Evolutionary conservation across 1,140 invertebrate genomes (phyloP), one percentile per base, ranked within the genome.

Genomic region (Callitettix versicolor): DNA sequence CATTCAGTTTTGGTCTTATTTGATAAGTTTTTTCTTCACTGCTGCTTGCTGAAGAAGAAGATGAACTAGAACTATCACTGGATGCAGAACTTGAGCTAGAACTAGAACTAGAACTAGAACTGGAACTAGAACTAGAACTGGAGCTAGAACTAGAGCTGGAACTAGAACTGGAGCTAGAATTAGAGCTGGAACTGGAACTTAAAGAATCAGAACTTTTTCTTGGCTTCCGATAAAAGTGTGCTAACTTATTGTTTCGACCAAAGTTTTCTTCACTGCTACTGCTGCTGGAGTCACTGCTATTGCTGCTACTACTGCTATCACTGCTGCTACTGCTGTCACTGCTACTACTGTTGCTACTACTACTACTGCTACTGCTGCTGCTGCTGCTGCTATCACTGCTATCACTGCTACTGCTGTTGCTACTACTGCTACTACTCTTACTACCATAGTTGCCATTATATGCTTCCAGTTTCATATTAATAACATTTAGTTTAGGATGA

Each of bases 1-100:
- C 65, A 38, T 62, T 70, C 59, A 74, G 63, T 58, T 59, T 73
- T 60, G 67, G 76, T 65, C 66, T 71, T 63, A 46, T 62, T 57
- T 66, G 73, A 67, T 59, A 62, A 49, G 60, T 65, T 20, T 64
- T 60, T 26, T 67, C 58, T 51, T 51, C 48, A 44, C 68, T 61
- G 62, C 58, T 71, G 58, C 40, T 62, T 20, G 48, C 48, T 33
- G 52, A 53, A 41, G 18, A 44, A 36, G 46, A 56, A 9, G n/a
- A 51, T 41, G 21, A 24, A 24, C 33, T 51, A 48, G 41, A 43
- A 21, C n/a, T 38, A 52, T 40, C 33, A 24, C 42, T 49, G 34
- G 22, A 22, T 46, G 44, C 46, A 44, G 48, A 54, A 30, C 11
- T 21, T 40, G 15, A 38, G 34, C 30, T 36, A 18, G 48, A 49